Conservation (phyloP, 2,888 invertebrate genomes). For the Tachystola acroxantha region DNA sequence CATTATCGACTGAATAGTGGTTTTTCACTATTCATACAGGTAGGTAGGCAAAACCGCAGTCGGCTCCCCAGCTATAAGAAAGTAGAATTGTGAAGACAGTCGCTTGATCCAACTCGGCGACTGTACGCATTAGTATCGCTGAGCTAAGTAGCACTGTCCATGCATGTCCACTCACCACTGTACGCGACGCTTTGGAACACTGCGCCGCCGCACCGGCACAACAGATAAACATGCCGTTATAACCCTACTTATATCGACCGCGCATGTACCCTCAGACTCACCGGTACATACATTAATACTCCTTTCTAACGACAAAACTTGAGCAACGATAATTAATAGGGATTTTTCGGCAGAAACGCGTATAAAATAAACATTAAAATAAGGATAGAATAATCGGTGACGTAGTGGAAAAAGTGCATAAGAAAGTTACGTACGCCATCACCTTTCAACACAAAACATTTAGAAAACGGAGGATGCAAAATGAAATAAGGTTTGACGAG, state of each 20-base stretch:
- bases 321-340: too few relatives aligned
- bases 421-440: too few relatives aligned
- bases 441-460: too few relatives aligned
- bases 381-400: too few relatives aligned
- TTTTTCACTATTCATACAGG: too few relatives aligned
- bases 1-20: too few relatives aligned
- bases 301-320: too few relatives aligned
- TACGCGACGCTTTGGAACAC: slow-evolving; percentile 98
- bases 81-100: slow-evolving; percentile 7
- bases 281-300: neutral
- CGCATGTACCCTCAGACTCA: neutral
- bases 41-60: too few relatives aligned
- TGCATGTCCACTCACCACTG: slow-evolving; percentile 91
- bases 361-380: too few relatives aligned
- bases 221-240: slow-evolving; percentile 76
- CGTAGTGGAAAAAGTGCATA: too few relatives aligned
- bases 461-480: neutral
- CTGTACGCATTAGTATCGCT: neutral
- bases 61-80: slow-evolving; percentile 21
- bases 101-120: neutral
- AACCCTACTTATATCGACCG: slow-evolving; percentile 29
- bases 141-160: slow-evolving; percentile 47
- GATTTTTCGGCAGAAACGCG: too few relatives aligned
- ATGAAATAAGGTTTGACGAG: neutral
- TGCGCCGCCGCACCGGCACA: slow-evolving; percentile 78